A percentile compares a stretch with the other conserved stretches of the same genome.
These are phyloP conservation scores for Streblospio benedicti DNA, from an alignment of 1,140 invertebrate species.

Conservation along the genomic window DNA sequence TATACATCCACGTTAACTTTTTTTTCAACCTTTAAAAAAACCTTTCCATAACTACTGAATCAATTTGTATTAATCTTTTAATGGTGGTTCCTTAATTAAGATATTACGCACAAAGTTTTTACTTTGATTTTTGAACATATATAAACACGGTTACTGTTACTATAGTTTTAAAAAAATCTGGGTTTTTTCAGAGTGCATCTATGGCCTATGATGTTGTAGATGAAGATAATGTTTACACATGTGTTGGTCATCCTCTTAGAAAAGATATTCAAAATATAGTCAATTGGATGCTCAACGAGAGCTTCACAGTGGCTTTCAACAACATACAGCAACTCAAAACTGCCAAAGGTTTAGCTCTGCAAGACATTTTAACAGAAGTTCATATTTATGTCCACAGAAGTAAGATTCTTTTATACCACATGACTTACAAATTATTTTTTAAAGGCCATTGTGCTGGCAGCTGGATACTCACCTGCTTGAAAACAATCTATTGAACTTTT, in stretches of 20 bases:
- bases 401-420: slow-evolving; percentile 48
- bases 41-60: too few species aligned
- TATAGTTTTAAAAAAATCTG: too few species aligned
- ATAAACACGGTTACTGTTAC: too few species aligned
- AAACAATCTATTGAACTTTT: background rate
- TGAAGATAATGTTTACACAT: slow-evolving; percentile 88
- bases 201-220: slow-evolving; percentile 76
- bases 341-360: slow-evolving; percentile 75
- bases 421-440: background rate
- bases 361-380: slow-evolving; percentile 82
- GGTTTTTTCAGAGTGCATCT: slow-evolving; percentile 67
- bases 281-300: slow-evolving; percentile 79
- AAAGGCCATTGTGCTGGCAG: too few species aligned
- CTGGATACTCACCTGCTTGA: background rate
- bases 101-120: too few species aligned
- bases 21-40: too few species aligned
- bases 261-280: slow-evolving; percentile 82
- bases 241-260: slow-evolving; percentile 88
- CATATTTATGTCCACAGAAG: slow-evolving; percentile 76
- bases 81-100: too few species aligned
- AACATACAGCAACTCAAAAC: slow-evolving; percentile 79
- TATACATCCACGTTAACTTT: too few species aligned
- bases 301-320: slow-evolving; percentile 68
- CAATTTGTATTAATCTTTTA: too few species aligned
- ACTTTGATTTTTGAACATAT: too few species aligned